Percentiles rank a stretch among this genome's conserved stretches.
These are phyloP conservation scores for Harpalus rubripes DNA, from an alignment of 2,888 invertebrate species.

Conservation along the genomic window DNA sequence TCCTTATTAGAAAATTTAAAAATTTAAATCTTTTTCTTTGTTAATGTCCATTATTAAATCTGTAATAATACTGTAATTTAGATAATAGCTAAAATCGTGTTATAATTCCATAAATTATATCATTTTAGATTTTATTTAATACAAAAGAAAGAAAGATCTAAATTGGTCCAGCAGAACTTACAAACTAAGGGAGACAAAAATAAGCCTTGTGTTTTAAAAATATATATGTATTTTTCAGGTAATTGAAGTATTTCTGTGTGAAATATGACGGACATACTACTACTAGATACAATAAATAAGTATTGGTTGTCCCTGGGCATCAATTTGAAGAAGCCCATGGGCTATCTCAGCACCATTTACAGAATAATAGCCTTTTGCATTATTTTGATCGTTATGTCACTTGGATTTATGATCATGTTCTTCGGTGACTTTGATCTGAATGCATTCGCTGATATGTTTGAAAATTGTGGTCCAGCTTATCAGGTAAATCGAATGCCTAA, in stretches of 20 bases:
- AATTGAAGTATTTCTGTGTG: background rate
- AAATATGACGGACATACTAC: conserved; percentile 48
- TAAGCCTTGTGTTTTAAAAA: too few species aligned
- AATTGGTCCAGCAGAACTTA: too few species aligned
- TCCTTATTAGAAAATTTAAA: too few species aligned
- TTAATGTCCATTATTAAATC: too few species aligned
- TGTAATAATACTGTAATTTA: too few species aligned
- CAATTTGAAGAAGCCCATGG: conserved; percentile 51
- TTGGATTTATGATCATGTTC: conserved; percentile 38
- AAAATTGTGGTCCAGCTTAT: conserved; percentile 57
- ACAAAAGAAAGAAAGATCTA: too few species aligned
- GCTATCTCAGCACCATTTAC: conserved; percentile 16
- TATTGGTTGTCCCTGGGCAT: conserved; percentile 46
- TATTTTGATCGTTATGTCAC: conserved; percentile 8
- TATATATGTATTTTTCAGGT: too few species aligned
- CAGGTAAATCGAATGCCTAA: conserved; percentile 24
- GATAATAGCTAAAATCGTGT: too few species aligned
- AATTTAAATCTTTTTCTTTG: too few species aligned
- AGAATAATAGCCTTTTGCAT: conserved; percentile 28
- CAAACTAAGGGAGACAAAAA: too few species aligned
- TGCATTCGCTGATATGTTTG: conserved; percentile 56
- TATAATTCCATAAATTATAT: too few species aligned
- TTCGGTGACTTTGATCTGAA: conserved; percentile 45
- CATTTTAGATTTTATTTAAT: too few species aligned
- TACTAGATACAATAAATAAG: conserved; percentile 31